A percentile compares a stretch with the other conserved stretches of the same genome.
phyloP scores from a whole-genome alignment of 2,888 invertebrate genomes.

The Polyommatus icarus region DNA sequence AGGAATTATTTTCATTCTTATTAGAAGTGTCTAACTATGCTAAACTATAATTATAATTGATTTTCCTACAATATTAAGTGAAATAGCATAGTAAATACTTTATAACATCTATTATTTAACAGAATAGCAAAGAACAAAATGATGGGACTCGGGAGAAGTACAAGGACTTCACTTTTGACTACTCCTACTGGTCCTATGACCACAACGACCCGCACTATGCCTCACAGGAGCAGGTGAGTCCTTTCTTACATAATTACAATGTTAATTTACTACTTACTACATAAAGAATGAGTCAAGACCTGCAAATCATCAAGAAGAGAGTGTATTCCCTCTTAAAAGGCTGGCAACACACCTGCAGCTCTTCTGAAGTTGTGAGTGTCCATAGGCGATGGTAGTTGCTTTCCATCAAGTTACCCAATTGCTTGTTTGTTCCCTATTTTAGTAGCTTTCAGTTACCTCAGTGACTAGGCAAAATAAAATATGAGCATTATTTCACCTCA shows the following conservation, averaged over 20 bases:
- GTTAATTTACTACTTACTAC: not conserved
- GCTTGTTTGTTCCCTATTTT: no score
- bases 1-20: not conserved
- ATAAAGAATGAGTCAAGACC: not conserved
- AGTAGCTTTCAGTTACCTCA: no score
- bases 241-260: not conserved
- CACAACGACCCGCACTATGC: constrained; percentile 85
- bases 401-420: no score
- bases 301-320: not conserved
- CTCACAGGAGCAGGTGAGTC: constrained; percentile 87
- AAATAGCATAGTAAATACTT: not conserved
- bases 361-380: no score
- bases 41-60: not conserved
- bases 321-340: no score
- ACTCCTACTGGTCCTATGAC: constrained; percentile 93
- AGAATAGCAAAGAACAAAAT: constrained; percentile 79
- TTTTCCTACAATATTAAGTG: not conserved
- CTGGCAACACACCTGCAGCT: no score
- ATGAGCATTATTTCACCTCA: no score
- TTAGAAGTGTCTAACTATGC: not conserved
- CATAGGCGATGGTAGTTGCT: no score
- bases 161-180: constrained; percentile 94
- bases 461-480: no score
- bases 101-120: constrained; percentile 43
- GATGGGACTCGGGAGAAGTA: constrained; percentile 82